Evolutionary conservation across 1,140 invertebrate species (phyloP).

Genomic region (Radopholus similis): DNA sequence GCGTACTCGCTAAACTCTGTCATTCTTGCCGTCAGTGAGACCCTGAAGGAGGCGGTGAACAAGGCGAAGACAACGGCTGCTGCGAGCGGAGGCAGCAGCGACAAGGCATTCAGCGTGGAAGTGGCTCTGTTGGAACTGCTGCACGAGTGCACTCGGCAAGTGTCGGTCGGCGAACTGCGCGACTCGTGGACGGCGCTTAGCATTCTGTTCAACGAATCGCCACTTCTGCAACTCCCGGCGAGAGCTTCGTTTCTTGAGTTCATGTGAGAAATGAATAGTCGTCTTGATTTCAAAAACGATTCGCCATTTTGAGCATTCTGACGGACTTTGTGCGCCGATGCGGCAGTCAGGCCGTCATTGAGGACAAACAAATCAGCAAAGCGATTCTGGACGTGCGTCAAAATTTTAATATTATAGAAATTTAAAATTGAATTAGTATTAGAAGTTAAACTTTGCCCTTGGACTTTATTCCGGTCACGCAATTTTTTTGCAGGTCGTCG

Average conservation of each 20-base stretch:
- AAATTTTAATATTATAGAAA: no score
- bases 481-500: no score
- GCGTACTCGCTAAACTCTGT: constrained; percentile 80
- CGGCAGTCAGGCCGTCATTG: constrained; percentile 74
- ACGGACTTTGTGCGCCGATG: constrained; percentile 81
- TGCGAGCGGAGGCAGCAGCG: neutral
- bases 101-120: constrained; percentile 62
- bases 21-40: constrained; percentile 78
- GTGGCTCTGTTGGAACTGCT: constrained; percentile 69
- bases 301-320: constrained; percentile 67
- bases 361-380: constrained; percentile 78
- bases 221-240: constrained; percentile 67
- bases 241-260: constrained; percentile 77
- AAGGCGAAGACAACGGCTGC: constrained; percentile 31
- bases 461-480: no score
- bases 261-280: constrained; percentile 62
- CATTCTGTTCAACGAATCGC: constrained; percentile 74
- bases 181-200: constrained; percentile 77
- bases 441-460: no score
- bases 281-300: neutral
- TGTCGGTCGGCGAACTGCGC: constrained; percentile 68
- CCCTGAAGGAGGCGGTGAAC: constrained; percentile 73
- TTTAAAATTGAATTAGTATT: no score
- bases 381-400: constrained; percentile 61
- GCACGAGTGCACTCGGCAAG: constrained; percentile 71